Conservation (phyloP, 2,888 invertebrate species). For the Beris chalybata region DNA sequence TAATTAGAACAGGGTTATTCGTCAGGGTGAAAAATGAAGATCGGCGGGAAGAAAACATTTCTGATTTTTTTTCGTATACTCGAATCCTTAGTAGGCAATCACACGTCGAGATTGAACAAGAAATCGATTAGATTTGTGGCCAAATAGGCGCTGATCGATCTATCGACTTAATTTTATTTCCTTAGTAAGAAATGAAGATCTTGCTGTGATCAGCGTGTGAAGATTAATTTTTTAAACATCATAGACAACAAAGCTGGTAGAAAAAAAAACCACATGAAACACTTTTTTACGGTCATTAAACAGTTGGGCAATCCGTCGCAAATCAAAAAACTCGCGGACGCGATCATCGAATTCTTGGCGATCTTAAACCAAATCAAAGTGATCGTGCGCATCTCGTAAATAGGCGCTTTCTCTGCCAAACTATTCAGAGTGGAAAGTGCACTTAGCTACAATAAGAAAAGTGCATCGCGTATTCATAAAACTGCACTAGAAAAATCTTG, state of each 20-base stretch:
- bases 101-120: too few species aligned
- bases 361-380: background rate
- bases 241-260: too few species aligned
- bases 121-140: too few species aligned
- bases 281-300: conserved; percentile 17
- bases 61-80: too few species aligned
- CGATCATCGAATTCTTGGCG: conserved; percentile 20
- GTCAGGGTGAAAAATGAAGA: background rate
- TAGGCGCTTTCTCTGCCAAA: conserved; percentile 39
- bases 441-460: background rate
- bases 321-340: background rate
- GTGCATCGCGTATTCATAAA: background rate
- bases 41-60: too few species aligned
- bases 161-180: too few species aligned
- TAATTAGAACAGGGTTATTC: conserved; percentile 2
- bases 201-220: too few species aligned
- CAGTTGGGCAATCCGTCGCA: background rate
- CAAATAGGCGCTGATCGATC: too few species aligned
- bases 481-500: conserved; percentile 2
- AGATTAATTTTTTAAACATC: too few species aligned
- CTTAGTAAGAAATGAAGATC: too few species aligned
- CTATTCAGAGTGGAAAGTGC: conserved; percentile 40
- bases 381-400: conserved; percentile 17
- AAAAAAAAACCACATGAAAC: background rate
- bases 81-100: too few species aligned